Conservation (phyloP, 2,113 vertebrate species). For the Lagenorhynchus albirostris region DNA sequence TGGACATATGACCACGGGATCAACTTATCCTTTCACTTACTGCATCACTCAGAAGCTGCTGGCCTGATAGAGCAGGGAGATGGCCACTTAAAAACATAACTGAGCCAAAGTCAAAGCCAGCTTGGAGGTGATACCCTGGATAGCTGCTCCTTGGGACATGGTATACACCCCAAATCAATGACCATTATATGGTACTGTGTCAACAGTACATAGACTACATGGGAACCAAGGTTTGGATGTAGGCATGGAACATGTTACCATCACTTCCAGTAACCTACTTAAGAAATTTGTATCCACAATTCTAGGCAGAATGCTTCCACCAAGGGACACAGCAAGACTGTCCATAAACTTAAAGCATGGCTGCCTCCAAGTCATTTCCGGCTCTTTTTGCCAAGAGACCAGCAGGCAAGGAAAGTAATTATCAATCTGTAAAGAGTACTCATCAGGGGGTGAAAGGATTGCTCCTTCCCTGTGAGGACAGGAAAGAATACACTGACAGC, state of each 20-base stretch:
- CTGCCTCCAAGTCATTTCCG: not conserved
- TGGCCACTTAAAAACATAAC: not conserved
- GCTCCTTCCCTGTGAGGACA: not conserved
- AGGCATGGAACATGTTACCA: not conserved
- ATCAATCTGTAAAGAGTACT: not conserved
- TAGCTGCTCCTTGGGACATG: not conserved
- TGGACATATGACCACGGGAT: not conserved
- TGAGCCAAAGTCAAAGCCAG: not conserved
- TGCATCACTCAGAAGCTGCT: not conserved
- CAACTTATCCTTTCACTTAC: not conserved
- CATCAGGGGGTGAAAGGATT: not conserved
- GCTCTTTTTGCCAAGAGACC: not conserved
- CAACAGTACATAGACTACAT: not conserved
- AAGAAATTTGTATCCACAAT: not conserved
- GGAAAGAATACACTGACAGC: not conserved
- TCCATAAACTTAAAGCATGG: not conserved
- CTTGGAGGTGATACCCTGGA: not conserved
- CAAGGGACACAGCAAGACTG: not conserved
- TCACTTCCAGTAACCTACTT: not conserved
- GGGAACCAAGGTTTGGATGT: not conserved
- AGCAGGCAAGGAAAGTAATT: not conserved
- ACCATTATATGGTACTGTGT: not conserved
- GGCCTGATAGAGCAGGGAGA: not conserved
- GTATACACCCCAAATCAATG: not conserved
- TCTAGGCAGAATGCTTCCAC: not conserved